Base-by-base conservation (phyloP, 53 echinoderm and acorn worm genomes). In the Luidia sarsii region DNA sequence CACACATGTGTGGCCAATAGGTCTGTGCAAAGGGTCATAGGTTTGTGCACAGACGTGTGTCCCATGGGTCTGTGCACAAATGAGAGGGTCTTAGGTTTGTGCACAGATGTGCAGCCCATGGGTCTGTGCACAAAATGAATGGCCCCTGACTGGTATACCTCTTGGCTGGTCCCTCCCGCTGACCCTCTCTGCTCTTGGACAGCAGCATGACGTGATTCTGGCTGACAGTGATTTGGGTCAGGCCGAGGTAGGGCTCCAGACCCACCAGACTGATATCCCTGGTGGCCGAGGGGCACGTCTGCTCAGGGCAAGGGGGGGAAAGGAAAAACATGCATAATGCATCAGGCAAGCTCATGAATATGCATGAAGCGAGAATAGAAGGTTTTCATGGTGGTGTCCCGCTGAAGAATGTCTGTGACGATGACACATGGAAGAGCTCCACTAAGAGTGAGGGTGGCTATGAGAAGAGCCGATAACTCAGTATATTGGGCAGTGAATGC, bases 211-310 rank as follows among this genome's bases (percentile, higher is more conserved):
- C 91, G 79, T 89, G 91, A 57, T 91, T 75, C 34, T 86, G 67
- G 45, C 86, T 89, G 51, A 87, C 81, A 30, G 64, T 60, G 19
- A 94, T 52, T 38, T 67, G 68, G 50, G 87, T 68, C 30, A 94
- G 49, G n/a, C 89, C 82, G 2, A 87, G 65, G 68, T 89, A 94
- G 5, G 94, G 89, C 64, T 86, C 83, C 33, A 89, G 62, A 41
- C 91, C 86, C 20, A 91, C 83, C 63, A 94, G 73, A 60, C 94
- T 89, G 39, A 86, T 79, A 32, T 94, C 94, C 29, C 80, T 57
- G 3, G 86, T 83, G 1, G 89, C 82, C 61, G 87, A 70, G 41
- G 94, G 94, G 34, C 94, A 88, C 0, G 86, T 83, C 94, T 94
- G 64, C 50, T 24, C 39, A 15, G 38, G n/a, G n/a, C n/a, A n/a